Conservation (phyloP, 2,888 invertebrate genomes). For the Melolontha melolontha region DNA sequence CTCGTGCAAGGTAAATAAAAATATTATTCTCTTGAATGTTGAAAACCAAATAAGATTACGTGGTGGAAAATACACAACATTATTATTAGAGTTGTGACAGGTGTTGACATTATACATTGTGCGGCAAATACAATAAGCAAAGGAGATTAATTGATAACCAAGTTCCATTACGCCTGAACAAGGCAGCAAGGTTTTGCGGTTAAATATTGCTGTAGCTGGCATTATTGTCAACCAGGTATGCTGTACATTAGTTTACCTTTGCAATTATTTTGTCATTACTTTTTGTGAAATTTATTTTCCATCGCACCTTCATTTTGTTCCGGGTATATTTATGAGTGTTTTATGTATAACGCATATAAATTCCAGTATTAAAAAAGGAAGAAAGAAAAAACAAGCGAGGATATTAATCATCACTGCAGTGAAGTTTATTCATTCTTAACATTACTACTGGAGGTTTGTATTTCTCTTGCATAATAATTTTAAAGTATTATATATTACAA, state of each 20-base stretch:
- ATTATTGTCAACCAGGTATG: not conserved
- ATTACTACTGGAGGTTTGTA: too few species aligned
- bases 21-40: not conserved
- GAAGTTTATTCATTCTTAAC: too few species aligned
- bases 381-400: too few species aligned
- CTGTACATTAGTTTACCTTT: slow-evolving; percentile 3
- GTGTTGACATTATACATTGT: slow-evolving; percentile 4
- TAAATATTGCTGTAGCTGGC: not conserved
- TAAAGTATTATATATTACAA: too few species aligned
- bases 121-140: not conserved
- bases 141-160: slow-evolving; percentile 17
- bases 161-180: slow-evolving; percentile 15
- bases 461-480: too few species aligned
- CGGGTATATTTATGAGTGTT: slow-evolving; percentile 7
- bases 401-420: too few species aligned
- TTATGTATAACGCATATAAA: not conserved
- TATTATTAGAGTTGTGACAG: not conserved
- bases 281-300: not conserved
- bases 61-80: not conserved
- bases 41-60: not conserved
- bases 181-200: not conserved
- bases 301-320: not conserved
- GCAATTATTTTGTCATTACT: slow-evolving; percentile 18
- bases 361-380: too few species aligned
- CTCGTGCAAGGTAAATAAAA: not conserved